Base-by-base conservation (phyloP, 2,888 invertebrate genomes). In the Xiphydria camelus region DNA sequence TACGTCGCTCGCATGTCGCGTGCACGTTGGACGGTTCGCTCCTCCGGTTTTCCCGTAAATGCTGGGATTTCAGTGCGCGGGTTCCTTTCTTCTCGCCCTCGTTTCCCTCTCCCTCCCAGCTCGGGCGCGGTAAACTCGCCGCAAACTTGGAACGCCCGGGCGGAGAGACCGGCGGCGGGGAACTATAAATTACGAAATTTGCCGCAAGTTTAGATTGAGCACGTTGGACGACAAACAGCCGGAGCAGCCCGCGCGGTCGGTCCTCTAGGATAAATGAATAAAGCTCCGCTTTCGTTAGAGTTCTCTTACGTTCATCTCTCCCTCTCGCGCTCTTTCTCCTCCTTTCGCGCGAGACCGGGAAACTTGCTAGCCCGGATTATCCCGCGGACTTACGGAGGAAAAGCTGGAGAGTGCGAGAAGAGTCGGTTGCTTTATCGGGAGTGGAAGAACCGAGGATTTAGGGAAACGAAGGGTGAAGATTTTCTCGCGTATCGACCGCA, bases 131-230 rank as follows among this genome's bases (percentile, higher is more conserved):
- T n/a, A 52, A 53, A 53, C 55, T 57, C 51, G 41, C 49, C 46
- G 40, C 52, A 48, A 52, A 52, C 53, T 55, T 47, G n/a, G n/a
- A n/a, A n/a, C n/a, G 45, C 38, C 48, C 46, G 52, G n/a, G n/a
- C 46, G 55, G 51, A 51, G 51, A 52, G 50, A 48, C 47, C 48
- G 51, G 49, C 48, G 5, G 45, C 49, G 49, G 47, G 48, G 49
- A 55, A 55, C 55, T 53, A 57, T 59, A 59, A 61, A 57, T 61
- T 56, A 55, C 55, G 33, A 56, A 59, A 61, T 57, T 56, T 55
- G 53, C 48, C 51, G 47, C 53, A 53, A 57, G 55, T 55, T 57
- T 55, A 51, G 53, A 59, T 59, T 56, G 57, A 51, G 45, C 49
- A 17, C 29, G 39, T 15, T 39, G 42, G 46, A 46, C 51, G 52